These are phyloP conservation scores for Spizella passerina DNA, from an alignment of 2,797 vertebrate genomes.

Conservation along the genomic window DNA sequence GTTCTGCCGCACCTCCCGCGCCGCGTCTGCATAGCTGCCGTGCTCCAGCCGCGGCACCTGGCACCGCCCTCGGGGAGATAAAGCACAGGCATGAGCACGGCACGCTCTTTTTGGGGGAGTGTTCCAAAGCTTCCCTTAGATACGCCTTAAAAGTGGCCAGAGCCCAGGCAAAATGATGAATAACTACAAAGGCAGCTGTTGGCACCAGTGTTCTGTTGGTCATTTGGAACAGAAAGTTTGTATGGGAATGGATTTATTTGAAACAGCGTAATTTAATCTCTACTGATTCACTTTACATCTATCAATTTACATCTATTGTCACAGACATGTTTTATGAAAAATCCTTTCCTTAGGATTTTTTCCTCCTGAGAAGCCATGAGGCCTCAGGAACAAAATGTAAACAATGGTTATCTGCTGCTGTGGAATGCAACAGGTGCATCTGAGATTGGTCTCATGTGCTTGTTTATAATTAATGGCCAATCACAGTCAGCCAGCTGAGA, in stretches of 20 bases:
- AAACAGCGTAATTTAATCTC: background rate
- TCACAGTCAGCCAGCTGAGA: too few species aligned
- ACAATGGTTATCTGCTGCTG: too few species aligned
- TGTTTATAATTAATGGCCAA: too few species aligned
- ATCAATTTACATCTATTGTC: too few species aligned
- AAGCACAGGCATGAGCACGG: background rate
- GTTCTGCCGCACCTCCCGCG: conserved; percentile 1
- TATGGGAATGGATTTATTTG: background rate
- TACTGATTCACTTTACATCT: accelerated
- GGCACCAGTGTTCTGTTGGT: background rate
- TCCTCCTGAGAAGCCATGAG: too few species aligned
- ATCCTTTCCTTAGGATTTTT: too few species aligned
- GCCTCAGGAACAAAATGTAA: too few species aligned
- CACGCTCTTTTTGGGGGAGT: background rate
- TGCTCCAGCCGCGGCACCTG: conserved; percentile 55
- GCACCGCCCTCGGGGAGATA: conserved; percentile 55
- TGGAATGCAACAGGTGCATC: too few species aligned
- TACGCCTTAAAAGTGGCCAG: background rate
- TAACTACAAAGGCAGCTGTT: background rate
- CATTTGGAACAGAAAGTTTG: background rate
- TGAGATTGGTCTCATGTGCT: too few species aligned
- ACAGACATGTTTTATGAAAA: too few species aligned
- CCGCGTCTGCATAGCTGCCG: conserved; percentile 9
- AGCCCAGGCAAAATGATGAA: background rate
- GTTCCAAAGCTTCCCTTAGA: background rate